phyloP scores from a whole-genome alignment of 2,113 vertebrate genomes.

The Mellivora capensis region DNA sequence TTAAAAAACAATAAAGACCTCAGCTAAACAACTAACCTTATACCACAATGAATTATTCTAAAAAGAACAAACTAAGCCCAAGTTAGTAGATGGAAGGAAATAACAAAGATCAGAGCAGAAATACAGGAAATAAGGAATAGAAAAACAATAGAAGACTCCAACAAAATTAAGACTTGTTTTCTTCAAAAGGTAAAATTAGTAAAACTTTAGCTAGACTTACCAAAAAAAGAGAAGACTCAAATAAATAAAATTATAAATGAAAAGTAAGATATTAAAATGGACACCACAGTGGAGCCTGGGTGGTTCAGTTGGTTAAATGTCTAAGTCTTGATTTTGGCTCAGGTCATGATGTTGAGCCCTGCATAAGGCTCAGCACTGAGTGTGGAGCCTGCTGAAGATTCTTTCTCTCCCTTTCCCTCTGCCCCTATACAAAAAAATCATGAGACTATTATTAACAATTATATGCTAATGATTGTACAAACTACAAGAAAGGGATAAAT shows the following conservation, averaged over 20 bases:
- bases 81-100: neutral
- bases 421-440: too few species aligned
- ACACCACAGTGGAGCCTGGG: neutral
- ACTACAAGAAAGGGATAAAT: neutral
- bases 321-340: neutral
- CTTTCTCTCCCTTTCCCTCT: neutral
- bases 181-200: neutral
- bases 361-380: neutral
- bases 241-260: neutral
- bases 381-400: neutral
- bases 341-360: neutral
- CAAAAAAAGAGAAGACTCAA: neutral
- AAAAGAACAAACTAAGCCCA: neutral
- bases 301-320: neutral
- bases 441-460: neutral
- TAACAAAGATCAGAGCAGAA: neutral
- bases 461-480: neutral
- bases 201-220: neutral
- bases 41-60: neutral
- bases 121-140: neutral
- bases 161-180: neutral
- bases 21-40: neutral
- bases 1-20: neutral
- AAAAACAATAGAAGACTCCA: neutral
- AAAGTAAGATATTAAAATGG: neutral